Percentiles rank a stretch among this genome's conserved stretches.
phyloP scores from a whole-genome alignment of 2,888 invertebrate genomes.

The Phytoseiulus persimilis region DNA sequence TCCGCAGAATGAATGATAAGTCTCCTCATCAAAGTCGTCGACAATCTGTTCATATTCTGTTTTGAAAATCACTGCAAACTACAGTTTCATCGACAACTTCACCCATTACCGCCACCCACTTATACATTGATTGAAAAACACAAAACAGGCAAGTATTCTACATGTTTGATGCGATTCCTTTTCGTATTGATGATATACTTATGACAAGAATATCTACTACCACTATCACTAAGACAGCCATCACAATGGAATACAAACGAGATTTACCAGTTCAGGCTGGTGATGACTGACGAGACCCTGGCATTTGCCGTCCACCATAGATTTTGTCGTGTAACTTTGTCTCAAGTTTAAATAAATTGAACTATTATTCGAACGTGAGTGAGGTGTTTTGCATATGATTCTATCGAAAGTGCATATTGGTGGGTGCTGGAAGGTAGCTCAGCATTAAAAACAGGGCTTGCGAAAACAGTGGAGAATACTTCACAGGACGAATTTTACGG shows the following conservation, averaged over 20 bases:
- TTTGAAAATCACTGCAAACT: background rate
- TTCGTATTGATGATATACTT: background rate
- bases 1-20: background rate
- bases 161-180: background rate
- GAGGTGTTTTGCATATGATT: background rate
- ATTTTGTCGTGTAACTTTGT: background rate
- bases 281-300: background rate
- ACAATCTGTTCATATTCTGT: background rate
- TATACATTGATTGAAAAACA: background rate
- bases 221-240: background rate
- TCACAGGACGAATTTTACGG: no score
- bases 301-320: background rate
- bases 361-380: background rate
- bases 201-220: background rate
- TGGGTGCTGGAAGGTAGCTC: no score
- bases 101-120: background rate
- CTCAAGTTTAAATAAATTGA: background rate
- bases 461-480: no score
- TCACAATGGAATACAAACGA: background rate
- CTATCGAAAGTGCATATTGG: no score
- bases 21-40: background rate
- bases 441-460: no score
- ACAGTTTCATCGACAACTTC: background rate
- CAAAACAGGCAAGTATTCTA: background rate
- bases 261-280: background rate